Base-by-base conservation (phyloP, 2,113 vertebrate species). In the Psilopogon haemacephalus region DNA sequence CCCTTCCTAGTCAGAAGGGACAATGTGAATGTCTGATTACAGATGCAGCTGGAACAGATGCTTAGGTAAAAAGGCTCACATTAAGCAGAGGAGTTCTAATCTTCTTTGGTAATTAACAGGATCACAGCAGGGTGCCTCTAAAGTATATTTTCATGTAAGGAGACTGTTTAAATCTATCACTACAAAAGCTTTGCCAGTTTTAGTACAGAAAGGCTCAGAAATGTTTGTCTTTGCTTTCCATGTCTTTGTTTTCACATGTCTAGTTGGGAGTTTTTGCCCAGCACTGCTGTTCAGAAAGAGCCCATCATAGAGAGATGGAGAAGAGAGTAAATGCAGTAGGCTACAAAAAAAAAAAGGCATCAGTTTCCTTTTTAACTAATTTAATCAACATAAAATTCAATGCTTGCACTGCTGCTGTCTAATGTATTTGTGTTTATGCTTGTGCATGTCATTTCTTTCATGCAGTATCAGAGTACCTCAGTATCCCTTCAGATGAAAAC, bases 71-170 rank as follows among this genome's bases (percentile, higher is more conserved):
- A 97, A 94, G 84, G 84, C 95, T 93, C 27, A 44, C 95, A 93
- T 70, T 96, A 97, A 94, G 93, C 85, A 89, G 62, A 90, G 95
- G 95, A 97, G 94, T 97, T 96, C 94, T 96, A 76, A 95, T 97
- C 95, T 93, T 95, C 95, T 95, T 60, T 96, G 88, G 96, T 97
- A 97, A 97, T 96, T 97, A 97, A 96, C 90, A 91, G 69, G 77
- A 96, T 95, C 89, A 30, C 96, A 94, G 94, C 84, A 96, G 94
- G 94, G 86, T 79, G 70, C 74, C 89, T 94, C 94, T 88, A 91
- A 93, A 91, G 94, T 84, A 84, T 92, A 89, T 94, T 97, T 94
- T 93, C 86, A 75, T 94, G 93, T 88, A 84, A 93, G 78, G 88
- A 96, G 87, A 78, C 30, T 81, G 90, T 91, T 96, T 79, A 76